Evolutionary conservation across 53 echinoderm and acorn worm genomes (phyloP), one percentile per base, ranked within the genome.

Genomic region (Echinarachnius parma): DNA sequence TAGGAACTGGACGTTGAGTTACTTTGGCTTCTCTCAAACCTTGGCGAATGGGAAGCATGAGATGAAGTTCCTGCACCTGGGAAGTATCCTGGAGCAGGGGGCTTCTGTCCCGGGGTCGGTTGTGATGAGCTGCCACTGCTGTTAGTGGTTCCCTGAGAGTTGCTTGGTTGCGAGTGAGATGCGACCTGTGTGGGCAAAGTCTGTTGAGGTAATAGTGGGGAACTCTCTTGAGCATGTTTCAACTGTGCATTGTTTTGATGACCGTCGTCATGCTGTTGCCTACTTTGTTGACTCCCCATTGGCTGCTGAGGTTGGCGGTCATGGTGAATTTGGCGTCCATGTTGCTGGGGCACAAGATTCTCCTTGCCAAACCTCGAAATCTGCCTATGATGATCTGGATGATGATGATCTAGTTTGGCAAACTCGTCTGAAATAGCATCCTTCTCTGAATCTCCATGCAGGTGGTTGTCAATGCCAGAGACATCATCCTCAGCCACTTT

Each of bases 321-420:
- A 10, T 22, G 8, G 39, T 35, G 8, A 62, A 11, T 23, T 15
- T 62, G 62, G 39, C 25, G 34, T 5, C 62, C 62, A 37, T n/a
- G n/a, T n/a, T n/a, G n/a, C n/a, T n/a, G n/a, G n/a, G n/a, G n/a
- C n/a, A n/a, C n/a, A n/a, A n/a, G n/a, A n/a, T 62, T 62, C 13
- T 24, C 62, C 34, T 62, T 62, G 62, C 22, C 19, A 1, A n/a
- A n/a, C n/a, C n/a, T n/a, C n/a, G n/a, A n/a, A n/a, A 28, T 37
- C 39, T 10, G 34, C 39, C 23, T 62, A 8, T 62, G 36, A 4
- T 21, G 37, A 36, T 37, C 21, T 24, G 62, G 24, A 24, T 1
- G 8, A 19, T 34, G 62, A 62, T 53, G 32, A 72, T 72, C 74
- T 24, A 72, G 74, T 72, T 72, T 56, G 44, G 74, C 74, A 72